phyloP scores from a whole-genome alignment of 2,888 invertebrate genomes.

The Hetaerina titia region DNA sequence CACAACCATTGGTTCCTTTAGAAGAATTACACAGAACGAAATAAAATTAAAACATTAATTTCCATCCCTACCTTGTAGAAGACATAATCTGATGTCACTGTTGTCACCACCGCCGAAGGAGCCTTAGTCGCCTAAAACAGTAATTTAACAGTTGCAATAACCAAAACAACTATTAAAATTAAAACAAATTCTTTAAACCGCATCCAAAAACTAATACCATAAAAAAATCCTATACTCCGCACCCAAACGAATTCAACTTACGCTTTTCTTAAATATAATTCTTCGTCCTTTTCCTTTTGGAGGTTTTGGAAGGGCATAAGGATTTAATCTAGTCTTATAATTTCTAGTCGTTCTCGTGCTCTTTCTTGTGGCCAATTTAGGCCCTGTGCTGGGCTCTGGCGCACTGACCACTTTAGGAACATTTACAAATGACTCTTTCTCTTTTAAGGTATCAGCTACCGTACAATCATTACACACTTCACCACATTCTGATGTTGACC shows the following conservation, averaged over 20 bases:
- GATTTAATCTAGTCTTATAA: slow-evolving; percentile 78
- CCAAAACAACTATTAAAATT: not conserved
- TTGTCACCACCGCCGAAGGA: slow-evolving; percentile 88
- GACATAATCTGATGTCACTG: slow-evolving; percentile 88
- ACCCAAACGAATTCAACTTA: slow-evolving; percentile 70
- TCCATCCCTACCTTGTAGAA: slow-evolving; percentile 83
- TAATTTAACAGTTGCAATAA: too few relatives aligned
- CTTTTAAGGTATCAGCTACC: slow-evolving; percentile 78
- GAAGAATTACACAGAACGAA: too few relatives aligned
- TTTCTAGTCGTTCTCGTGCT: slow-evolving; percentile 81
- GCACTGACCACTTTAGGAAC: slow-evolving; percentile 74
- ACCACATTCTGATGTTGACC: slow-evolving; percentile 87
- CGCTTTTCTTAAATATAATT: slow-evolving; percentile 86
- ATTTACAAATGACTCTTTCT: slow-evolving; percentile 73
- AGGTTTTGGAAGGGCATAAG: slow-evolving; percentile 76
- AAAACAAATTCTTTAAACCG: not conserved
- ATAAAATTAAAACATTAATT: not conserved
- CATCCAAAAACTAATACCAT: too few relatives aligned
- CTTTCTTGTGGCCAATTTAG: slow-evolving; percentile 80
- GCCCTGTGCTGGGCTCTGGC: slow-evolving; percentile 73
- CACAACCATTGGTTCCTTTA: too few relatives aligned
- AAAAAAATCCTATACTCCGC: too few relatives aligned
- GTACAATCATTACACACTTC: slow-evolving; percentile 89
- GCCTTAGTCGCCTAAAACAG: slow-evolving; percentile 85
- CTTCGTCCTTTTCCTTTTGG: slow-evolving; percentile 88